Evolutionary conservation across 2,888 invertebrate species (phyloP), one percentile per base, ranked within the genome.

Genomic region (Galerucella pusilla): DNA sequence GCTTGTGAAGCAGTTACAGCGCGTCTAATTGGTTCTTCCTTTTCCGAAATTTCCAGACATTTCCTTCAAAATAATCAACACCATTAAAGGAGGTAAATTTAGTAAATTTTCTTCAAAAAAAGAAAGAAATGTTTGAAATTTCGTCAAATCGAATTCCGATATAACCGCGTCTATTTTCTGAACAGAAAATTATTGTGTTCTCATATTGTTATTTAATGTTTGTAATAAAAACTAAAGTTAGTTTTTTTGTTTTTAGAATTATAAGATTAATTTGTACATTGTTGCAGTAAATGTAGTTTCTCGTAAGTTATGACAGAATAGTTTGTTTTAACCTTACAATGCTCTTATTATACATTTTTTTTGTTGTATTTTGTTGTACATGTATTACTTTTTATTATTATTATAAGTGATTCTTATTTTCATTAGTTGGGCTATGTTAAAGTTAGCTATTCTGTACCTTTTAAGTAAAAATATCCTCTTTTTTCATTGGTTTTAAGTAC

Each of bases 101-200:
- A 1, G 35, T 5, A 6, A 7, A 42, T 42, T 42, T 42, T 42
- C 35, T 5, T 35, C 35, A 35, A 42, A 42, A 9, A 42, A 9
- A 42, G 10, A 57, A 57, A 16, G 10, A 10, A 20, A 16, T 57
- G n/a, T 57, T 20, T 20, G 6, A n/a, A 20, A 20, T 57, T 16
- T 57, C 16, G 20, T 57, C 4, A 16, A 28, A 35, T 35, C 7
- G 35, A 28, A 61, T n/a, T 61, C 28, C 61, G 12, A 61, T 14
- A 61, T 35, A 16, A 61, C 14, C 61, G 35, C 28, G 20, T 46
- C 49, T 20, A 78, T 73, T 76, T 76, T 77, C 64, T 75, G 57
- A 76, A 76, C 67, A 77, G 60, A 75, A 69, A 74, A 77, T 65
- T 46, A 65, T 80, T 82, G 81, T 82, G 81, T 82, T 82, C 81